Percentiles rank a stretch among this genome's conserved stretches.
These are phyloP conservation scores for Serranus cabrilla DNA, from an alignment of 2,797 vertebrate genomes.

Conservation along the genomic window DNA sequence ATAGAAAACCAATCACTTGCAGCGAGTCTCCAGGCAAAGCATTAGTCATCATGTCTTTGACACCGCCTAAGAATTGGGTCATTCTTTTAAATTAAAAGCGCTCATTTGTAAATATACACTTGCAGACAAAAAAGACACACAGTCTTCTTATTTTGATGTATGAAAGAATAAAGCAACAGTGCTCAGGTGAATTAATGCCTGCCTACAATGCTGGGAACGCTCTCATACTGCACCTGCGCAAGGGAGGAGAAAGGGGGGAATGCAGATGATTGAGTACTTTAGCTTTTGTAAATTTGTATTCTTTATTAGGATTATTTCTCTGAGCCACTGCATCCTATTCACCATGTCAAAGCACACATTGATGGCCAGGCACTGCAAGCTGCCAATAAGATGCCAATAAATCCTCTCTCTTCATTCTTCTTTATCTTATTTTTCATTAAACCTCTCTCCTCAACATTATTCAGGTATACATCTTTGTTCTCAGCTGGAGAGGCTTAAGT, in stretches of 20 bases:
- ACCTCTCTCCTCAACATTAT: slow-evolving; percentile 57
- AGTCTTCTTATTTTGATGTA: slow-evolving; percentile 86
- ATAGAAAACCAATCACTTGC: slow-evolving; percentile 90
- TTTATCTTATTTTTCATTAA: slow-evolving; percentile 74
- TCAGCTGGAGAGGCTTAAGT: slow-evolving; percentile 73
- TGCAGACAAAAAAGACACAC: slow-evolving; percentile 77
- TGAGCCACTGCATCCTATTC: slow-evolving; percentile 57
- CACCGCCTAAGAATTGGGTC: slow-evolving; percentile 85
- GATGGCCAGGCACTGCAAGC: slow-evolving; percentile 50
- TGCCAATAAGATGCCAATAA: slow-evolving; percentile 73
- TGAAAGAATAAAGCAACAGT: slow-evolving; percentile 83
- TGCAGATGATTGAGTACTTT: slow-evolving; percentile 74
- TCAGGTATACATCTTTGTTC: slow-evolving; percentile 73
- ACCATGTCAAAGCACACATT: slow-evolving; percentile 70
- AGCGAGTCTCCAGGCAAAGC: slow-evolving; percentile 84
- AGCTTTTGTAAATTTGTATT: slow-evolving; percentile 69
- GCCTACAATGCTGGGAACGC: slow-evolving; percentile 39
- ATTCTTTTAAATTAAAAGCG: slow-evolving; percentile 90
- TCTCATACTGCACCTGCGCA: slow-evolving; percentile 37
- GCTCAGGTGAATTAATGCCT: slow-evolving; percentile 81
- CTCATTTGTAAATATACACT: slow-evolving; percentile 89
- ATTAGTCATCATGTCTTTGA: slow-evolving; percentile 91
- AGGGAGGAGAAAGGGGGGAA: slow-evolving; percentile 21
- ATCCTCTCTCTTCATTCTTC: slow-evolving; percentile 57
- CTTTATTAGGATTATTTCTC: slow-evolving; percentile 77